Conservation (phyloP, 2,113 vertebrate species). For the Numida meleagris region DNA sequence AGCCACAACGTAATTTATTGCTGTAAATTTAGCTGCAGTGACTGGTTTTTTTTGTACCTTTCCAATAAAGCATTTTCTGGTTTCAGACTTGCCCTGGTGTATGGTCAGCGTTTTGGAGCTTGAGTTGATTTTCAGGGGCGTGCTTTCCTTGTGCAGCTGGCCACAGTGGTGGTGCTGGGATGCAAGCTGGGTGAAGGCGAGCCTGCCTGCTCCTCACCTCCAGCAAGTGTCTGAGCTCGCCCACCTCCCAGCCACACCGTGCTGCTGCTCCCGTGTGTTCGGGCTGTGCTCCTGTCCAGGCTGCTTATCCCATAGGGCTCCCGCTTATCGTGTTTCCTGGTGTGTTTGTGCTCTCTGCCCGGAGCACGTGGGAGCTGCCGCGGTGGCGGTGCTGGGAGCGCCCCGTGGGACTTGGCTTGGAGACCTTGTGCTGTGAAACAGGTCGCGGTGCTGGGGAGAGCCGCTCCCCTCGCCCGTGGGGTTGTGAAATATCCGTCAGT, state of each 20-base stretch:
- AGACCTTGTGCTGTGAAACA: neutral
- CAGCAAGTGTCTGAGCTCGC: neutral
- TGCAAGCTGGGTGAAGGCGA: neutral
- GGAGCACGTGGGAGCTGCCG: neutral
- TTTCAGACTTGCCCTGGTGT: constrained; percentile 66
- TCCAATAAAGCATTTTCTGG: constrained; percentile 91
- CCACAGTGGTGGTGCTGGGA: neutral
- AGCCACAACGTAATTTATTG: constrained; percentile 90
- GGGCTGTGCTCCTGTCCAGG: neutral
- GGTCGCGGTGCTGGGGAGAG: neutral
- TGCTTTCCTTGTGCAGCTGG: neutral
- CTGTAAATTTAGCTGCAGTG: constrained; percentile 84
- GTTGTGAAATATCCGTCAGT: neutral
- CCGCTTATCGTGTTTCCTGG: neutral
- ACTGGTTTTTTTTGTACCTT: constrained; percentile 89
- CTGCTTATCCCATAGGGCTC: neutral
- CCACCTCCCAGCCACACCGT: neutral
- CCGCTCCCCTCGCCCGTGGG: neutral
- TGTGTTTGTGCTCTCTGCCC: neutral
- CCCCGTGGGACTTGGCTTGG: neutral
- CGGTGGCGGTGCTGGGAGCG: neutral
- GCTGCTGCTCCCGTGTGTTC: neutral
- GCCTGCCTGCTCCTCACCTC: neutral
- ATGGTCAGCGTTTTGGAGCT: constrained; percentile 19
- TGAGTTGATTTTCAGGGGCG: constrained; percentile 3